phyloP scores from a whole-genome alignment of 1,140 invertebrate species.

The Gonioctena quinquepunctata region DNA sequence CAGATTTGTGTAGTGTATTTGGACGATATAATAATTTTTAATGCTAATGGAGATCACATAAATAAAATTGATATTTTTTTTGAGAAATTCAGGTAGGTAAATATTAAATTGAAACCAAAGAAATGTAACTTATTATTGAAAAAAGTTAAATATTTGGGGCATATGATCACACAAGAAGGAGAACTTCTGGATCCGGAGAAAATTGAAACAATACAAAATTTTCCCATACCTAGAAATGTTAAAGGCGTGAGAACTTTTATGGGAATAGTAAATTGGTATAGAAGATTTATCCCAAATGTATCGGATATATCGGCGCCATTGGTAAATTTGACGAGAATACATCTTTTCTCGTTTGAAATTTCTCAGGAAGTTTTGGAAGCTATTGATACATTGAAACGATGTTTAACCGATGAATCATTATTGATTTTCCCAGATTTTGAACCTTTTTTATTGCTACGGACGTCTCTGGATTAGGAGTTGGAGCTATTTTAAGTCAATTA shows the following conservation, averaged over 20 bases:
- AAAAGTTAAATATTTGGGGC: constrained; percentile 19
- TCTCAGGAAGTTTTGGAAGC: not conserved
- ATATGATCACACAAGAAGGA: constrained; percentile 12
- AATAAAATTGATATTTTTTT: not conserved
- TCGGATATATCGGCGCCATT: constrained; percentile 1
- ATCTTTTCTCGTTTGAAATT: not conserved
- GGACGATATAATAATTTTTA: constrained; percentile 10
- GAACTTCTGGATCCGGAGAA: constrained; percentile 15
- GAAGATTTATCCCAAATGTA: constrained; percentile 21
- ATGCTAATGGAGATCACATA: not conserved
- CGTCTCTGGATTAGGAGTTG: constrained; percentile 36
- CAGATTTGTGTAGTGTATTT: constrained; percentile 6
- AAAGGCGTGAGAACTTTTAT: too few relatives aligned
- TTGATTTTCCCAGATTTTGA: constrained; percentile 50
- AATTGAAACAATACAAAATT: constrained; percentile 15
- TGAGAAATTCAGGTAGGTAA: not conserved
- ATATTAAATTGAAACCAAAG: not conserved
- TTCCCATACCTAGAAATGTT: constrained; percentile 10
- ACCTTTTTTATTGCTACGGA: constrained; percentile 50
- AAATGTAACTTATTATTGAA: constrained; percentile 24
- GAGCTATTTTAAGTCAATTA: constrained; percentile 23
- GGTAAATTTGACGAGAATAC: not conserved
- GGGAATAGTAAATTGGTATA: constrained; percentile 24
- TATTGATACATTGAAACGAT: too few relatives aligned
- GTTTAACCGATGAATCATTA: too few relatives aligned